These are phyloP conservation scores for Glomeris maerens DNA, from an alignment of 1,140 invertebrate species.

Conservation along the genomic window DNA sequence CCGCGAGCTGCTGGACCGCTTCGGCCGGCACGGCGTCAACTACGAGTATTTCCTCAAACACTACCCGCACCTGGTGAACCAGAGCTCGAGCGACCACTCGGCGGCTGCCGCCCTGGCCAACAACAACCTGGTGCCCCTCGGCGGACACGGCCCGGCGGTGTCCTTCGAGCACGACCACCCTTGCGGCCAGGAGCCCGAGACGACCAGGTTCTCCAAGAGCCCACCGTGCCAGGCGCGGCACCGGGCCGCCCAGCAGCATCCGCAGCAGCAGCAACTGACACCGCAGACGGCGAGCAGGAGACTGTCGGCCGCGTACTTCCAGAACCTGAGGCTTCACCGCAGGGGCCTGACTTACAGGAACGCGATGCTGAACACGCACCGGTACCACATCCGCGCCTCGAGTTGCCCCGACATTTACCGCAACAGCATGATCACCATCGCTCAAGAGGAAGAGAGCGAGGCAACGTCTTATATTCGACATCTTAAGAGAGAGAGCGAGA, in stretches of 20 bases:
- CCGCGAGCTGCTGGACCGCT: conserved; percentile 51
- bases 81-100: conserved; percentile 1
- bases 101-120: neutral
- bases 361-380: conserved; percentile 60
- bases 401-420: conserved; percentile 80
- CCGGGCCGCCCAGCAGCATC: too few relatives aligned
- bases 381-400: conserved; percentile 65
- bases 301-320: conserved; percentile 15
- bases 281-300: neutral
- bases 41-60: conserved; percentile 10
- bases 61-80: conserved; percentile 8
- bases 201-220: too few relatives aligned
- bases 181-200: too few relatives aligned
- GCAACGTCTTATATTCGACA: too few relatives aligned
- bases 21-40: conserved; percentile 41
- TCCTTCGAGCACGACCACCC: too few relatives aligned
- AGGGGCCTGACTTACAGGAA: conserved; percentile 54
- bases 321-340: conserved; percentile 20
- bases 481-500: too few relatives aligned
- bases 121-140: too few relatives aligned
- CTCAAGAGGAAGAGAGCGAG: conserved; percentile 56
- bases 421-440: conserved; percentile 73
- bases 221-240: too few relatives aligned
- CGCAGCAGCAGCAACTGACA: too few relatives aligned
- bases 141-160: too few relatives aligned